Conservation (phyloP, 2,797 vertebrate species). For the Poecilia wingei region DNA sequence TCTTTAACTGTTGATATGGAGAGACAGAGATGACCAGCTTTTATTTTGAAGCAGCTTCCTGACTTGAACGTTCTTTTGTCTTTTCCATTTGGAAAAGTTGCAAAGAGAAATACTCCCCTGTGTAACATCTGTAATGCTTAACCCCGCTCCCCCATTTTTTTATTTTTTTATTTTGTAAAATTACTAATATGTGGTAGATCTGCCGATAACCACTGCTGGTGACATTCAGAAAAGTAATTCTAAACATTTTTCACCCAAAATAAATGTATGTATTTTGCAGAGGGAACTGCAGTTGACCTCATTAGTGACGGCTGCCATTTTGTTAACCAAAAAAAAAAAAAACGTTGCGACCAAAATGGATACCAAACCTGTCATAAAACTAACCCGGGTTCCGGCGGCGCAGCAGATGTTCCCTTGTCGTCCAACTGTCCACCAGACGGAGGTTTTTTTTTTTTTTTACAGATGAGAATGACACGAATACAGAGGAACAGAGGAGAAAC, state of each 20-base stretch:
- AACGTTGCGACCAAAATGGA: slow-evolving; percentile 54
- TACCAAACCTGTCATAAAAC: slow-evolving; percentile 45
- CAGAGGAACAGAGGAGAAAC: slow-evolving; percentile 21
- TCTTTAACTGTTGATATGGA: background rate
- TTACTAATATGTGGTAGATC: background rate
- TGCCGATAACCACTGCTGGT: background rate
- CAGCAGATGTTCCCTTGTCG: slow-evolving; percentile 51
- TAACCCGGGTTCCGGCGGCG: slow-evolving; percentile 71
- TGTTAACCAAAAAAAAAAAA: slow-evolving; percentile 54
- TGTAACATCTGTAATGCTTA: background rate
- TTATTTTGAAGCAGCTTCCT: background rate
- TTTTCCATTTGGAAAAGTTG: background rate
- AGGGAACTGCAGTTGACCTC: background rate
- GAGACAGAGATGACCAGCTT: background rate
- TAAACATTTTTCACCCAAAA: background rate
- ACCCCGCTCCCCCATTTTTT: too few species aligned
- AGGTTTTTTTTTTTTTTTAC: slow-evolving; percentile 41
- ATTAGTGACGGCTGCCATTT: slow-evolving; percentile 46
- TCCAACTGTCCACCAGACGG: slow-evolving; percentile 46
- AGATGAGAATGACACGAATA: slow-evolving; percentile 50
- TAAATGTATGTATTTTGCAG: background rate
- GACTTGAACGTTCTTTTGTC: background rate
- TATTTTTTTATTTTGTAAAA: background rate
- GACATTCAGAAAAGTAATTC: background rate
- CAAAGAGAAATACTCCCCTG: background rate